Percentiles rank a stretch among this genome's conserved stretches.
Evolutionary conservation across 2,888 invertebrate genomes (phyloP).

Genomic region (Archips xylosteana): DNA sequence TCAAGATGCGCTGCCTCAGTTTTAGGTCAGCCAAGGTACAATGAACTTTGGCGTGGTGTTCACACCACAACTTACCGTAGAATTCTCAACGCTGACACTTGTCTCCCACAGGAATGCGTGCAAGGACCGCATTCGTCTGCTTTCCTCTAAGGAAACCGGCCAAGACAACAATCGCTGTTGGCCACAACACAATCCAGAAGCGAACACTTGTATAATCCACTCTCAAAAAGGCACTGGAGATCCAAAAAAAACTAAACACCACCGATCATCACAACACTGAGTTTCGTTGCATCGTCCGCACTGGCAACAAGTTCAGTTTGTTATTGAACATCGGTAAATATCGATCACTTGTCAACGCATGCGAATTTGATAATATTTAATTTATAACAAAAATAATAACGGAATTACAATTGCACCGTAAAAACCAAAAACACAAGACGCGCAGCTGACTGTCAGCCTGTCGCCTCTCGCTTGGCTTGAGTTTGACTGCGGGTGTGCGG

Average conservation of each 20-base stretch:
- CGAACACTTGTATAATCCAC: constrained; percentile 74
- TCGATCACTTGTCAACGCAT: constrained; percentile 66
- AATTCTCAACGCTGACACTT: constrained; percentile 84
- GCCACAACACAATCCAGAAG: constrained; percentile 41
- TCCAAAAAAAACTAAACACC: constrained; percentile 64
- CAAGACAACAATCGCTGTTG: constrained; percentile 84
- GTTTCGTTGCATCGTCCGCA: constrained; percentile 56
- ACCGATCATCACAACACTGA: constrained; percentile 61
- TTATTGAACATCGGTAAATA: constrained; percentile 57
- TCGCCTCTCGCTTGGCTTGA: constrained; percentile 72
- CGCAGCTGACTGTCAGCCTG: constrained; percentile 73
- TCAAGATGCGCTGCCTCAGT: constrained; percentile 63
- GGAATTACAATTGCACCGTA: constrained; percentile 79
- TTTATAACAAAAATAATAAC: constrained; percentile 64
- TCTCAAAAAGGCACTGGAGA: constrained; percentile 79
- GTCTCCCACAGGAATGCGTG: constrained; percentile 83
- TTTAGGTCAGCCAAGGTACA: constrained; percentile 80
- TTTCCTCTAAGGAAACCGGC: constrained; percentile 82
- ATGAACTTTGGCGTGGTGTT: constrained; percentile 79
- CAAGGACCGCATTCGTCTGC: constrained; percentile 82
- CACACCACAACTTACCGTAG: constrained; percentile 84
- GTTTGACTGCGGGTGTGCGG: constrained; percentile 67
- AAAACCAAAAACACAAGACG: constrained; percentile 83
- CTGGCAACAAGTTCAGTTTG: constrained; percentile 52
- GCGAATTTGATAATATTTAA: constrained; percentile 66